These are phyloP conservation scores for Sciaenops ocellatus DNA, from an alignment of 2,797 vertebrate species.

Conservation along the genomic window DNA sequence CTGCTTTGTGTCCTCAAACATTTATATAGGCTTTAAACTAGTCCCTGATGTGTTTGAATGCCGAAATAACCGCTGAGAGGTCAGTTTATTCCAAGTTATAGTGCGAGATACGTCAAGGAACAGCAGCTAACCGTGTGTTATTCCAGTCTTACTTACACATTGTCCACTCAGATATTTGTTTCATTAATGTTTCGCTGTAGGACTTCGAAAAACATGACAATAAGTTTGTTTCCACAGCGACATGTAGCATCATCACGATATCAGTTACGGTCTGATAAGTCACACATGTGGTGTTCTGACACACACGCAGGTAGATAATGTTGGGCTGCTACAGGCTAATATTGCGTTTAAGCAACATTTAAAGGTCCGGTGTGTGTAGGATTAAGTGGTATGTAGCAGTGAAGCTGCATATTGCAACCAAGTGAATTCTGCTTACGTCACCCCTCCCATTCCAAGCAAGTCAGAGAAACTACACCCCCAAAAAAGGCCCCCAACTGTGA, in stretches of 20 bases:
- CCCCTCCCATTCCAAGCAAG: no score
- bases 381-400: no score
- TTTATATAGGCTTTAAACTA: background rate
- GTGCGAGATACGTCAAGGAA: no score
- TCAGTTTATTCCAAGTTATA: background rate
- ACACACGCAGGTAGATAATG: no score
- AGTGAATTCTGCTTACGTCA: no score
- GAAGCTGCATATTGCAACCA: no score
- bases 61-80: rapidly evolving
- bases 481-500: no score
- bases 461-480: no score
- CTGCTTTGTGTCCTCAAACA: background rate
- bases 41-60: background rate
- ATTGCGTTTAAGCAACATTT: background rate
- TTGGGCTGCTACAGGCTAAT: background rate
- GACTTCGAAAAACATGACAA: background rate
- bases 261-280: background rate
- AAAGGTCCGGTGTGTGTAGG: no score
- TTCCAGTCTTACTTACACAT: background rate
- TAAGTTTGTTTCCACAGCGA: background rate
- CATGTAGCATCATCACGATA: rapidly evolving
- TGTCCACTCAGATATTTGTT: background rate
- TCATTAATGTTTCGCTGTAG: background rate
- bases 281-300: background rate
- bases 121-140: background rate